phyloP scores from a whole-genome alignment of 1,140 invertebrate species.

The Aplysia californica region DNA sequence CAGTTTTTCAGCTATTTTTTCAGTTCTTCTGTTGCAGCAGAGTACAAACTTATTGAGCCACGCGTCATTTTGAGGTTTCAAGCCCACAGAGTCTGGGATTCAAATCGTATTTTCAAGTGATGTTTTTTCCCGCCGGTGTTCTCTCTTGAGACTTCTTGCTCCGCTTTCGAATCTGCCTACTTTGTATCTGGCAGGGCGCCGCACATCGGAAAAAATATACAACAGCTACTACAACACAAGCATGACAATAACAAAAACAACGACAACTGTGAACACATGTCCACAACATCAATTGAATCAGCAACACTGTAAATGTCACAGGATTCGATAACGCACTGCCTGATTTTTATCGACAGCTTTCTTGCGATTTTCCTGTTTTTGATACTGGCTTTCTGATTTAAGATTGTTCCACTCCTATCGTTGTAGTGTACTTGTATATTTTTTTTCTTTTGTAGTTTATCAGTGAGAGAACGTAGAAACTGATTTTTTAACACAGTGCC shows the following conservation, averaged over 20 bases:
- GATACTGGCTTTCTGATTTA: background rate
- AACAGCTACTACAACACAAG: background rate
- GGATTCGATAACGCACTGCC: too few relatives aligned
- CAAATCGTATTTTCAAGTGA: background rate
- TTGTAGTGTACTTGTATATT: background rate
- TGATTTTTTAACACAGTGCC: background rate
- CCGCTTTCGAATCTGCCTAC: too few relatives aligned
- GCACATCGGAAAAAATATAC: background rate
- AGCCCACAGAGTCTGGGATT: background rate
- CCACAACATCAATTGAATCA: background rate
- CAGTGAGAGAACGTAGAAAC: background rate
- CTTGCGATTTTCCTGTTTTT: too few relatives aligned
- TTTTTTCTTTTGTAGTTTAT: background rate
- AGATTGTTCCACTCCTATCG: background rate
- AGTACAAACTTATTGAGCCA: background rate
- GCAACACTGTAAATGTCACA: background rate
- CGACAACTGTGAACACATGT: background rate
- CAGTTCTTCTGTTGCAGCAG: too few relatives aligned
- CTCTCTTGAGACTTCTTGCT: too few relatives aligned
- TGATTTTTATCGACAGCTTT: too few relatives aligned
- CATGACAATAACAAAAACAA: background rate
- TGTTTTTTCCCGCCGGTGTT: too few relatives aligned
- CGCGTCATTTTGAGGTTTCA: background rate
- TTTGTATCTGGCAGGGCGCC: too few relatives aligned
- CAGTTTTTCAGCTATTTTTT: too few relatives aligned